Percentiles rank a stretch among this genome's conserved stretches.
These are phyloP conservation scores for Imbricaverruca yamaguchii DNA, from an alignment of 2,888 invertebrate genomes.

Conservation along the genomic window DNA sequence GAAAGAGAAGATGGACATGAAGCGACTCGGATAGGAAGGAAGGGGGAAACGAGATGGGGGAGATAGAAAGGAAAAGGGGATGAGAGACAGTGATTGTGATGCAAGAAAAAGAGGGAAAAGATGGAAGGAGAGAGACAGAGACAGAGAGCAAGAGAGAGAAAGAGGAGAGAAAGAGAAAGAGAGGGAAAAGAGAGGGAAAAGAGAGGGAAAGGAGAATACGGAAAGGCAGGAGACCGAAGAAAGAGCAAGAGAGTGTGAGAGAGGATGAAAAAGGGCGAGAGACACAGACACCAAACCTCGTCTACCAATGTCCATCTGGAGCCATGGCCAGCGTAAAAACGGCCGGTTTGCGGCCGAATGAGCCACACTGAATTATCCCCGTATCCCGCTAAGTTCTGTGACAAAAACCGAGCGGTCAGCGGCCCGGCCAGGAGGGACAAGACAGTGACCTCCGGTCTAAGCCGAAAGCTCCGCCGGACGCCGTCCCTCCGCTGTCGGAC, in stretches of 20 bases:
- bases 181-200: not conserved
- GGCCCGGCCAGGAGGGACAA: not conserved
- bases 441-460: not conserved
- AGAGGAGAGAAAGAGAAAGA: not conserved
- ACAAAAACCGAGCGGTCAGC: not conserved
- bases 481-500: not conserved
- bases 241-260: not conserved
- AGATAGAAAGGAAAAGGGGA: not conserved
- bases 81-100: too few relatives aligned
- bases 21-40: too few relatives aligned
- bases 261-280: conserved; percentile 5
- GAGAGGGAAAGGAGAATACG: not conserved
- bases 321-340: not conserved
- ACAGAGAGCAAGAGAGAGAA: not conserved
- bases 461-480: not conserved
- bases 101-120: not conserved
- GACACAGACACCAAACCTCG: not conserved
- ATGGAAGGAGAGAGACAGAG: not conserved
- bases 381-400: not conserved
- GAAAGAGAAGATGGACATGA: conserved; percentile 3
- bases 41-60: conserved; percentile 19
- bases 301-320: not conserved
- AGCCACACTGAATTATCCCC: not conserved
- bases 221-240: not conserved
- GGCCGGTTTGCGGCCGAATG: not conserved